Conservation (phyloP, 2,888 invertebrate species). For the Pimpla rufipes region DNA sequence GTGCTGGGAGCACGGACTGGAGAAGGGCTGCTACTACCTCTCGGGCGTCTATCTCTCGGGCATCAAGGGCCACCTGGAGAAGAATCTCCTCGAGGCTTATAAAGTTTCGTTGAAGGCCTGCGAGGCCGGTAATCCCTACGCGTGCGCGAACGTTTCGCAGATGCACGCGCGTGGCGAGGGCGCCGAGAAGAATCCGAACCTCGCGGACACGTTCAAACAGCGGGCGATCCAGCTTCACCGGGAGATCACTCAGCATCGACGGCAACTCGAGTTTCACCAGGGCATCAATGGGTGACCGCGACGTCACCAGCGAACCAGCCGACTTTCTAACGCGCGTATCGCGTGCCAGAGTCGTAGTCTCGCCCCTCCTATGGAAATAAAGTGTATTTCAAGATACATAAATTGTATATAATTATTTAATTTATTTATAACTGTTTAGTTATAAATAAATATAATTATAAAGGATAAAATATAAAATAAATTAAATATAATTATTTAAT, state of each 20-base stretch:
- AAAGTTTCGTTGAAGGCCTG: slow-evolving; percentile 92
- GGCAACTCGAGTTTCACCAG: slow-evolving; percentile 86
- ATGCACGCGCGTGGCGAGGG: slow-evolving; percentile 96
- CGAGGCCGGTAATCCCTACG: slow-evolving; percentile 93
- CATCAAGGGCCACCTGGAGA: slow-evolving; percentile 87
- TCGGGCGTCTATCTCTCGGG: slow-evolving; percentile 93
- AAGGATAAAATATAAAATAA: no score
- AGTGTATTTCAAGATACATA: no score
- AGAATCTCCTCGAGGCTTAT: slow-evolving; percentile 92
- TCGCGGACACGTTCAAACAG: slow-evolving; percentile 91
- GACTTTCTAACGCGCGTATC: slow-evolving; percentile 53
- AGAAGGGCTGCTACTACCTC: slow-evolving; percentile 92
- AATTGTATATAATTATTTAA: no score
- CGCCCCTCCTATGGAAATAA: no score
- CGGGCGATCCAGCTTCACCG: slow-evolving; percentile 91
- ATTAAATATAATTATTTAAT: no score
- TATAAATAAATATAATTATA: no score
- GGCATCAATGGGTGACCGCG: slow-evolving; percentile 78
- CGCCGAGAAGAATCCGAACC: slow-evolving; percentile 89
- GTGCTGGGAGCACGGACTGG: slow-evolving; percentile 86
- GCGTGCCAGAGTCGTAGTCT: slow-evolving; percentile 28
- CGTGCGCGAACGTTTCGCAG: slow-evolving; percentile 95
- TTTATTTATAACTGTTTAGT: no score
- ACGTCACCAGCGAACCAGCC: background rate
- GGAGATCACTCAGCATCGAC: slow-evolving; percentile 87